These are phyloP conservation scores for Lasioglossum malachurum DNA, from an alignment of 2,888 invertebrate genomes.

Conservation along the genomic window DNA sequence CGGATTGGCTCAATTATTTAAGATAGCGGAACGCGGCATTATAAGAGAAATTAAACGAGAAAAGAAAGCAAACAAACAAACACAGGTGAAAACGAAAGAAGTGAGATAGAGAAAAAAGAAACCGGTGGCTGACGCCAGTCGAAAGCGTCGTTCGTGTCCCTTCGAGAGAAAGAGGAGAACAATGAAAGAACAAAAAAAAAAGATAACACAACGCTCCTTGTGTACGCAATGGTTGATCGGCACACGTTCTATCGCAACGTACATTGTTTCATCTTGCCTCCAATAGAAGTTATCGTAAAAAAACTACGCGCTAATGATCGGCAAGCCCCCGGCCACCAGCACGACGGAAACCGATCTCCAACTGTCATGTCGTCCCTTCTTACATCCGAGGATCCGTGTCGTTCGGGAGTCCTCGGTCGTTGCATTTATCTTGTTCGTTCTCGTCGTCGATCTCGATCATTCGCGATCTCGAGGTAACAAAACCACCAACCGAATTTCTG, in stretches of 20 bases:
- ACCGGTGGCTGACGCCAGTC: constrained; percentile 77
- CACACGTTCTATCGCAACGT: constrained; percentile 66
- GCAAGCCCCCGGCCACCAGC: constrained; percentile 68
- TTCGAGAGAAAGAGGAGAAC: constrained; percentile 34
- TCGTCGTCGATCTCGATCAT: constrained; percentile 9
- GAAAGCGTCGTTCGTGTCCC: constrained; percentile 71
- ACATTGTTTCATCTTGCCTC: constrained; percentile 80
- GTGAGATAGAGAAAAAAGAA: constrained; percentile 42
- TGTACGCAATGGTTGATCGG: constrained; percentile 67
- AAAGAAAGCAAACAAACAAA: constrained; percentile 53
- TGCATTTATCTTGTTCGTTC: constrained; percentile 50
- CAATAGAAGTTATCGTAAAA: constrained; percentile 76
- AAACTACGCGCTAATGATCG: constrained; percentile 65
- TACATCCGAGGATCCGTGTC: constrained; percentile 41
- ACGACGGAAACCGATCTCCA: constrained; percentile 26
- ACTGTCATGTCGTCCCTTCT: neutral
- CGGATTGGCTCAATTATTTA: constrained; percentile 81
- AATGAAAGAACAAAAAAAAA: constrained; percentile 31
- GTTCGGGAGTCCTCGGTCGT: constrained; percentile 35
- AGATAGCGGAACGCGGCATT: constrained; percentile 64
- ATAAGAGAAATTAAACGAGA: constrained; percentile 23
- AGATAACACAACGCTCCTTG: constrained; percentile 49
- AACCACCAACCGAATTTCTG: constrained; percentile 27
- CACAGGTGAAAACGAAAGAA: neutral
- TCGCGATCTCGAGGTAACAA: constrained; percentile 15